Percentiles rank a stretch among this genome's conserved stretches.
phyloP scores from a whole-genome alignment of 2,113 vertebrate species.

The Eolophus roseicapilla region DNA sequence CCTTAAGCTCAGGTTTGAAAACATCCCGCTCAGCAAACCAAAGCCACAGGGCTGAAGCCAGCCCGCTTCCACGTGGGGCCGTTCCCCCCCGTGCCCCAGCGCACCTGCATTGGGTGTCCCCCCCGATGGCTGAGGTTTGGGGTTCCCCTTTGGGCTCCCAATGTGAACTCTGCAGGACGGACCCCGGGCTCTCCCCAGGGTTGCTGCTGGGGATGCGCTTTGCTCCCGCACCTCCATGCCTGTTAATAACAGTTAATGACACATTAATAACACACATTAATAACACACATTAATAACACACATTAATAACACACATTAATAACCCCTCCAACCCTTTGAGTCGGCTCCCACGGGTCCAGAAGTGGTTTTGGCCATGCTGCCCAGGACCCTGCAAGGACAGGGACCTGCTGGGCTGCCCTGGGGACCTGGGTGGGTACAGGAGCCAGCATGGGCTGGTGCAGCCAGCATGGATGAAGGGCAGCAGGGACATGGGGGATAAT shows the following conservation, averaged over 20 bases:
- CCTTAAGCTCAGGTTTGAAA: constrained; percentile 38
- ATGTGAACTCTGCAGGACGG: neutral
- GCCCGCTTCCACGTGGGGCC: rapidly evolving
- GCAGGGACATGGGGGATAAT: neutral
- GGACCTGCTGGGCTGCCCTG: neutral
- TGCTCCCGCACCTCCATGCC: rapidly evolving
- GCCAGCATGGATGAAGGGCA: neutral
- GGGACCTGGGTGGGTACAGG: neutral
- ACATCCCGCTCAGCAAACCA: constrained; percentile 25
- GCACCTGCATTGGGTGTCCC: neutral
- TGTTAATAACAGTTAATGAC: neutral
- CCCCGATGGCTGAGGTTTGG: neutral
- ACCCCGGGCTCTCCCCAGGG: neutral
- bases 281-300: neutral
- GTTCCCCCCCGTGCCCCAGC: rapidly evolving
- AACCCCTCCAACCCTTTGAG: neutral
- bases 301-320: neutral
- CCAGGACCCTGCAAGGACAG: neutral
- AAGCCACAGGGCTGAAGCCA: neutral
- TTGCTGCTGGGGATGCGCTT: neutral
- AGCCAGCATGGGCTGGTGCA: rapidly evolving
- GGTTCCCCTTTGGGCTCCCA: neutral
- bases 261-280: neutral
- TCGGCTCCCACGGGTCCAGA: neutral
- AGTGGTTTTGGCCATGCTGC: neutral